A percentile compares a stretch with the other conserved stretches of the same genome.
These are phyloP conservation scores for Turritopsis rubra DNA, from an alignment of 30 jellyfish, hydroid and myxozoan genomes.

Conservation along the genomic window DNA sequence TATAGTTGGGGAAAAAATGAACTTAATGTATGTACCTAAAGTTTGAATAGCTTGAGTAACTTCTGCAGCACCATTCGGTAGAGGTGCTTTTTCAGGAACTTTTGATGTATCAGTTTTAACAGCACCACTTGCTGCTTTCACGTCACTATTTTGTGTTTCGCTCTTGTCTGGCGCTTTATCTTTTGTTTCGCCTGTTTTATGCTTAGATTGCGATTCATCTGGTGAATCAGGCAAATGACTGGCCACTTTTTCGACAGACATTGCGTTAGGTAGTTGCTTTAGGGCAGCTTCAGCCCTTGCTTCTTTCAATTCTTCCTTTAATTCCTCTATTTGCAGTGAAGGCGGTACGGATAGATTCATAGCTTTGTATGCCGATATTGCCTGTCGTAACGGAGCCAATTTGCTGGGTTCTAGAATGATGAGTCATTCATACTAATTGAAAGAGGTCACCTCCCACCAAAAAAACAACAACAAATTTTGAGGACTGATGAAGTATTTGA, in stretches of 20 bases:
- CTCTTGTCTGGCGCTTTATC: slow-evolving; percentile 20
- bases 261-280: background rate
- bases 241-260: background rate
- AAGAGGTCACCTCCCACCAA: too few species aligned
- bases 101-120: background rate
- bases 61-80: slow-evolving; percentile 8
- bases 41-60: slow-evolving; percentile 4
- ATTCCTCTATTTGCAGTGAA: slow-evolving; percentile 17
- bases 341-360: slow-evolving; percentile 28
- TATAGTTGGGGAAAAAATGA: background rate
- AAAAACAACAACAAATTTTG: too few species aligned
- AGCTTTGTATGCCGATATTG: slow-evolving; percentile 17
- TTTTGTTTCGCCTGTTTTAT: slow-evolving; percentile 9
- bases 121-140: background rate
- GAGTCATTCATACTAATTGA: too few species aligned
- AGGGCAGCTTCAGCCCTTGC: slow-evolving; percentile 8
- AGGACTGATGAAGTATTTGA: too few species aligned
- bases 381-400: slow-evolving; percentile 11
- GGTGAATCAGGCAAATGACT: background rate
- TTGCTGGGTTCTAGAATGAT: slow-evolving; percentile 22
- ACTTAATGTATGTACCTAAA: background rate
- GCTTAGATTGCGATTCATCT: background rate
- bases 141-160: background rate
- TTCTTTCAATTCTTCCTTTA: slow-evolving; percentile 20
- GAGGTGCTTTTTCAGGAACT: background rate